Percentiles rank a stretch among this genome's conserved stretches.
Evolutionary conservation across 2,113 vertebrate species (phyloP).

Genomic region (Hippopotamus amphibius): DNA sequence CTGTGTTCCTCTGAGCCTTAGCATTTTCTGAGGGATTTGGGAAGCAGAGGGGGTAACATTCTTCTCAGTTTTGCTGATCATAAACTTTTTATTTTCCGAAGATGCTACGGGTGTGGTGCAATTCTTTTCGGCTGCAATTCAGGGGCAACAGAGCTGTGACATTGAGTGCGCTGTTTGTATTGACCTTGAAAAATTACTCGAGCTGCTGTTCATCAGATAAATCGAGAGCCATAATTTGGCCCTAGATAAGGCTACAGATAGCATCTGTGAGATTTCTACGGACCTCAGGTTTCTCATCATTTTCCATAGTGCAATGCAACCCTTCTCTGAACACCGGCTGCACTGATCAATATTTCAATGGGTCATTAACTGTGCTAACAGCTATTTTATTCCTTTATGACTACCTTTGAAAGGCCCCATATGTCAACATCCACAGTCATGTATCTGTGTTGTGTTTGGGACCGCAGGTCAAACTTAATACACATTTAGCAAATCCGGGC

Average conservation of each 20-base stretch:
- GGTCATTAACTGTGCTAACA: background rate
- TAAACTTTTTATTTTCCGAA: conserved; percentile 23
- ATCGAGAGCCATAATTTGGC: background rate
- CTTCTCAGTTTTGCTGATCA: conserved; percentile 27
- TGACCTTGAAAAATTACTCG: conserved; percentile 66
- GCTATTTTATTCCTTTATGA: background rate
- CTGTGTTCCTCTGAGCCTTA: background rate
- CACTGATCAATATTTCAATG: background rate
- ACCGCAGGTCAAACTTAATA: background rate
- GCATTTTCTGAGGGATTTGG: conserved; percentile 39
- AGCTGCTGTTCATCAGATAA: conserved; percentile 53
- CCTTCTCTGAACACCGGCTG: conserved; percentile 14
- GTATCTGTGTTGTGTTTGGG: background rate
- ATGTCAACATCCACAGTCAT: background rate
- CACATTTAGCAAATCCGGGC: background rate
- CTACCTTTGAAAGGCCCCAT: background rate
- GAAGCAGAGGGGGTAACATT: background rate
- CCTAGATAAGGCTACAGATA: background rate
- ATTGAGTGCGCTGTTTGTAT: background rate
- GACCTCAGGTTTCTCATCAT: background rate
- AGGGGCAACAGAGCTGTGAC: background rate
- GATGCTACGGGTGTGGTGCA: background rate
- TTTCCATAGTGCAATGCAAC: background rate
- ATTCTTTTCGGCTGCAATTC: conserved; percentile 18
- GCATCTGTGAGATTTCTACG: background rate